A percentile compares a stretch with the other conserved stretches of the same genome.
These are phyloP conservation scores for Phthorimaea operculella DNA, from an alignment of 1,140 invertebrate genomes.

Conservation along the genomic window DNA sequence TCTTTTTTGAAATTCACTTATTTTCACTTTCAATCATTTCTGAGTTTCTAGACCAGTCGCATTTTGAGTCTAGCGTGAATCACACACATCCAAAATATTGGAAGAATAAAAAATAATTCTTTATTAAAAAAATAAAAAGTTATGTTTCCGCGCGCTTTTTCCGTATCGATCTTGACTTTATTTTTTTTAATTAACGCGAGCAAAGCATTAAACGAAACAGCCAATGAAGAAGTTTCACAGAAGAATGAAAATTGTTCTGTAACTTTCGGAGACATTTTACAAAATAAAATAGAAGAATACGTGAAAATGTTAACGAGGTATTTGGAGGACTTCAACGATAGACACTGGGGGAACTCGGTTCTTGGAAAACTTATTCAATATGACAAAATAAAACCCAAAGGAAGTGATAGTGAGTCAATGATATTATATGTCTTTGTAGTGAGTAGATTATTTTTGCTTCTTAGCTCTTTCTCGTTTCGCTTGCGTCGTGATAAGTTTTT, in stretches of 20 bases:
- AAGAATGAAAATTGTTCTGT: neutral
- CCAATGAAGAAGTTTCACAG: neutral
- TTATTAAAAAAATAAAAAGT: neutral
- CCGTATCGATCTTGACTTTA: constrained; percentile 19
- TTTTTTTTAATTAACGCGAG: constrained; percentile 26
- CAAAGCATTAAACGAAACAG: neutral
- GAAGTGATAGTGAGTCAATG: too few species aligned
- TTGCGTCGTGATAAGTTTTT: too few species aligned
- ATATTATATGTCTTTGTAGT: too few species aligned
- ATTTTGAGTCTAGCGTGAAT: too few species aligned
- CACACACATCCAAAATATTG: too few species aligned
- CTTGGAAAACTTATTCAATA: constrained; percentile 39
- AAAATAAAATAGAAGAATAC: constrained; percentile 34
- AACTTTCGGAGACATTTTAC: constrained; percentile 10
- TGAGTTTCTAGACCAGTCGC: too few species aligned
- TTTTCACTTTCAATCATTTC: too few species aligned
- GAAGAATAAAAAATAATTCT: too few species aligned
- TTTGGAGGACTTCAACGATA: constrained; percentile 40
- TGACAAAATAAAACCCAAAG: constrained; percentile 37
- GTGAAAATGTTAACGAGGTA: constrained; percentile 28
- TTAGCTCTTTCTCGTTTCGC: too few species aligned
- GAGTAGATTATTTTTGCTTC: too few species aligned
- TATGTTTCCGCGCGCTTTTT: neutral
- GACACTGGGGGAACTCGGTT: constrained; percentile 30
- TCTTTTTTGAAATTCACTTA: too few species aligned